A percentile compares a stretch with the other conserved stretches of the same genome.
Conservation (phyloP, 2,797 vertebrate genomes). For the Melopsittacus undulatus region DNA sequence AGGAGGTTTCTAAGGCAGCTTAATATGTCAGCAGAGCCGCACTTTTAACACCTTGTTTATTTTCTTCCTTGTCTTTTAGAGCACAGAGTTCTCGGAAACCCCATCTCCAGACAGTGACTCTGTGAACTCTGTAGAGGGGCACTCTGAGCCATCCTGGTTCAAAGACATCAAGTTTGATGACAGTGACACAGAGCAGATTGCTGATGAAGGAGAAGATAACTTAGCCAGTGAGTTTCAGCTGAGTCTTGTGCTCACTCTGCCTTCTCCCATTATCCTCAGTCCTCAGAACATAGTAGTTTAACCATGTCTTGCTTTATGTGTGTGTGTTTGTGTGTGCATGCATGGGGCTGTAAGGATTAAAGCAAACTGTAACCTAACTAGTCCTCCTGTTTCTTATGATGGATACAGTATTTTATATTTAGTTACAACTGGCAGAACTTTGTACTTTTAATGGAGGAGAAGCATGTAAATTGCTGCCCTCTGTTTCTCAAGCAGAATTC, state of each 20-base stretch:
- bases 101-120: constrained; percentile 98
- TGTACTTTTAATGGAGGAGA: constrained; percentile 26
- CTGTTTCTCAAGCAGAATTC: not conserved
- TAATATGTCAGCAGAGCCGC: not conserved
- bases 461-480: constrained; percentile 51
- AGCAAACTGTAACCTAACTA: constrained; percentile 26
- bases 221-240: constrained; percentile 81
- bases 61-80: constrained; percentile 77
- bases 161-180: constrained; percentile 99
- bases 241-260: not conserved
- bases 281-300: not conserved
- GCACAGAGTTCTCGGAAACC: constrained; percentile 95
- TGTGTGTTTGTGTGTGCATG: not conserved
- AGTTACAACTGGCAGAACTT: constrained; percentile 19
- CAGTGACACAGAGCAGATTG: constrained; percentile 95
- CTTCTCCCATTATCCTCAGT: not conserved
- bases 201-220: constrained; percentile 90
- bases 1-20: not conserved
- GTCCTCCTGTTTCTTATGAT: not conserved
- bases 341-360: constrained; percentile 15
- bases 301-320: constrained; percentile 26
- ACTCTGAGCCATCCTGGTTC: constrained; percentile 98
- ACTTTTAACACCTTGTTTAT: not conserved
- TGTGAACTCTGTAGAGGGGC: constrained; percentile 95
- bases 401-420: constrained; percentile 68